Base-by-base conservation (phyloP, 2,888 invertebrate species). In the Cyclophora albipunctata region DNA sequence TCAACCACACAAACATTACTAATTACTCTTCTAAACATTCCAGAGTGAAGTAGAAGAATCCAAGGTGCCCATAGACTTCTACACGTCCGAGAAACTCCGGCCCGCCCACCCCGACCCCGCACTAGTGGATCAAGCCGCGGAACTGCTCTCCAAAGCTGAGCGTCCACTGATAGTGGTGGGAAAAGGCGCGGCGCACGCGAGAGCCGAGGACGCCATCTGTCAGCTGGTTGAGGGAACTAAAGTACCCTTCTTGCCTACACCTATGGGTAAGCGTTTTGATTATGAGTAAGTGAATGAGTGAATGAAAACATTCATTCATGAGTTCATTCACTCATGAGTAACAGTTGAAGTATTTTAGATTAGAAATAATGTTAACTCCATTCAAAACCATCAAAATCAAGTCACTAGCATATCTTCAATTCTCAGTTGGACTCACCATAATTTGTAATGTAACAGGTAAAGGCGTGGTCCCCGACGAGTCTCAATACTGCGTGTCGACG, bases 231-330 rank as follows among this genome's bases (percentile, higher is more conserved):
- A 91, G 6, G 83, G 85, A 20, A 93, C 93, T 3, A 92, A 93
- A 58, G 73, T 98, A 44, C 98, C 98, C 0, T 98, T 98, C 84
- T 84, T 98, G 59, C 95, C 98, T 0, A 98, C 97, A 3, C 98
- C 98, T 5, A 98, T 98, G 97, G 98, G 93, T 73, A 91, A 68
- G 62, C n/a, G 6, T 3, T n/a, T 42, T 42, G 20, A 40, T 40
- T 40, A 3, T 40, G 7, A 40, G 5, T n/a, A n/a, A n/a, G n/a
- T 2, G 40, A 40, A 40, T 7, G 40, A 7, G 6, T 5, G 40
- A 40, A 40, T 40, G 40, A 7, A 5, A 7, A 20, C 20, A 20
- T 20, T 20, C 20, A 20, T 20, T 20, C 20, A 20, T n/a, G n/a
- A n/a, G n/a, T n/a, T n/a, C n/a, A n/a, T n/a, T 20, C 20, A 20